Evolutionary conservation across 35 echinoderm and acorn worm genomes (phyloP).

Genomic region (Nesometra sesokonis): DNA sequence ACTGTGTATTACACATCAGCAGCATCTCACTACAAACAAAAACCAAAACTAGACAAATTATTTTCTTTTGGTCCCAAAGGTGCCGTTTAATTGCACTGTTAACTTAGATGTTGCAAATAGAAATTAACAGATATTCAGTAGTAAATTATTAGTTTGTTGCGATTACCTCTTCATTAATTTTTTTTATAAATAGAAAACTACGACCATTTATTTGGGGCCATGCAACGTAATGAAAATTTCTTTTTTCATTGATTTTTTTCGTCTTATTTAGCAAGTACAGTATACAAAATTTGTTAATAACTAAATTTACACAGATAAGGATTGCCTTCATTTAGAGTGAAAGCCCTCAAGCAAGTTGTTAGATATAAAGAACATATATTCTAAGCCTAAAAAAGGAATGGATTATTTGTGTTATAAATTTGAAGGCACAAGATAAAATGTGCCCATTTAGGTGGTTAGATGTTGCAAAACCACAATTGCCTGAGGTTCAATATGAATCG

Average conservation of each 20-base stretch:
- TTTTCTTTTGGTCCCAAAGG: background rate
- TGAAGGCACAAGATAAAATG: background rate
- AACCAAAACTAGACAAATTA: background rate
- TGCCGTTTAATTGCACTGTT: background rate
- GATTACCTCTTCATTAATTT: background rate
- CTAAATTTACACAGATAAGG: background rate
- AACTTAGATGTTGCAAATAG: background rate
- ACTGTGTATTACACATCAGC: too few relatives aligned
- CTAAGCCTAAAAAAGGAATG: background rate
- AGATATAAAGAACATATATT: background rate
- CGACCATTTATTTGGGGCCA: background rate
- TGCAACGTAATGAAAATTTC: background rate
- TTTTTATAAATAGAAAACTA: constrained; percentile 1
- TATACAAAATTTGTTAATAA: background rate
- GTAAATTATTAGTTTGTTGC: background rate
- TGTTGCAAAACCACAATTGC: background rate
- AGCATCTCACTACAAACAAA: background rate
- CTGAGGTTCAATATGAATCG: background rate
- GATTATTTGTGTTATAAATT: background rate
- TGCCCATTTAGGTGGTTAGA: background rate
- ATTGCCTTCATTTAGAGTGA: background rate
- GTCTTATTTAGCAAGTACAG: background rate
- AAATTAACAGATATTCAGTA: background rate
- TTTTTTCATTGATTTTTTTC: background rate
- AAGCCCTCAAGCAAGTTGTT: background rate